These are phyloP conservation scores for Coleophora flavipennella DNA, from an alignment of 2,888 invertebrate genomes.

Conservation along the genomic window DNA sequence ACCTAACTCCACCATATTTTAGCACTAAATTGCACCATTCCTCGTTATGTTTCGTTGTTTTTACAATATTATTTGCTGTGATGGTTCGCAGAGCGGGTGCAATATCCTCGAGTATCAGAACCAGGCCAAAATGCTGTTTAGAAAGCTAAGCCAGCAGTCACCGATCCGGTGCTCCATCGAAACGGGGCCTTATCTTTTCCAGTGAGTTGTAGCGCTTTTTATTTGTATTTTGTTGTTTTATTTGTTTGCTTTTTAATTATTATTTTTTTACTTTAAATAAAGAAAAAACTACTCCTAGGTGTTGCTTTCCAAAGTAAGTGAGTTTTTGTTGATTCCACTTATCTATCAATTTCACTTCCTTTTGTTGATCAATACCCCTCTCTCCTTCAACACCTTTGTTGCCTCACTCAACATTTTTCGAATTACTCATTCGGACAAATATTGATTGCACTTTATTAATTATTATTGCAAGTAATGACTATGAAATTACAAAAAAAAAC, in stretches of 20 bases:
- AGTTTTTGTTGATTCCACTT: no score
- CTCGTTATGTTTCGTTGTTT: constrained; percentile 17
- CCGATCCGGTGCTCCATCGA: constrained; percentile 96
- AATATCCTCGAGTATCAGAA: constrained; percentile 98
- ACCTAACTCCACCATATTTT: constrained; percentile 1
- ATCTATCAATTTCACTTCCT: no score
- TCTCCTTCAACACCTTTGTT: no score
- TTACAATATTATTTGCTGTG: constrained; percentile 44
- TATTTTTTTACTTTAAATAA: no score
- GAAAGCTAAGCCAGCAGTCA: constrained; percentile 92
- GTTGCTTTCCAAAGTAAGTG: no score
- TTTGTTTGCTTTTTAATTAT: constrained; percentile 5
- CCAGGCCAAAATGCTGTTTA: constrained; percentile 98
- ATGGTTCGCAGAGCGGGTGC: constrained; percentile 85
- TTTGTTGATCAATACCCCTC: no score
- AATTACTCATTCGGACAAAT: no score
- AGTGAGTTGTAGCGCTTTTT: constrained; percentile 80
- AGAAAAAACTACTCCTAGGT: no score
- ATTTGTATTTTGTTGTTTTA: constrained; percentile 25
- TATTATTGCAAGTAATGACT: no score
- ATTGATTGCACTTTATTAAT: no score
- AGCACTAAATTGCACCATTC: constrained; percentile 4
- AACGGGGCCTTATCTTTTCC: constrained; percentile 97
- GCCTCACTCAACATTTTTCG: no score
- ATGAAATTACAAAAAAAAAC: no score